Conservation (phyloP, 2,888 invertebrate genomes). For the Argyresthia goedartella region DNA sequence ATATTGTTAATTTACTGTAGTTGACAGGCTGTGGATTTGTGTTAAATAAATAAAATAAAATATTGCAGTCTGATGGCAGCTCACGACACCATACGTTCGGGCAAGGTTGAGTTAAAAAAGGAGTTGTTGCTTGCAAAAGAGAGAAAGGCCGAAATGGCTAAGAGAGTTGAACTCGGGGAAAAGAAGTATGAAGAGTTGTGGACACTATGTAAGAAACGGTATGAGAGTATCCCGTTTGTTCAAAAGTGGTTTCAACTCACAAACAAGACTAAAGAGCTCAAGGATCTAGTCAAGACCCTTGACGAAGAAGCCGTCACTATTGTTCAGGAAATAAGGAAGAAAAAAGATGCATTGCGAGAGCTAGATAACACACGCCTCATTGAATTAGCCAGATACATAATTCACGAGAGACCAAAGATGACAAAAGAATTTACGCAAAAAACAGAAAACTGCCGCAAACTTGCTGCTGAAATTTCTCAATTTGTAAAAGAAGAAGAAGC, state of each 20-base stretch:
- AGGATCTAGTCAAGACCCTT: slow-evolving; percentile 23
- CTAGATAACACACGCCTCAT: slow-evolving; percentile 30
- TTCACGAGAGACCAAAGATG: slow-evolving; percentile 28
- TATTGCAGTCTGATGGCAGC: slow-evolving; percentile 34
- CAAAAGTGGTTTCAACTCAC: slow-evolving; percentile 27
- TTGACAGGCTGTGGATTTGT: too few species aligned
- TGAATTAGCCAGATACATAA: slow-evolving; percentile 36
- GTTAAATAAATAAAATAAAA: too few species aligned
- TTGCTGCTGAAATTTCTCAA: slow-evolving; percentile 12
- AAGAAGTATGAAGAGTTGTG: slow-evolving; percentile 46
- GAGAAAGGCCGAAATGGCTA: slow-evolving; percentile 24
- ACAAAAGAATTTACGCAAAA: slow-evolving; percentile 25
- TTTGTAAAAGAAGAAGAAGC: slow-evolving; percentile 7
- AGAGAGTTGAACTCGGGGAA: slow-evolving; percentile 29
- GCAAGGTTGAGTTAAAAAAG: slow-evolving; percentile 42
- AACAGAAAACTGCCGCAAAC: slow-evolving; percentile 14
- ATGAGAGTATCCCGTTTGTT: slow-evolving; percentile 44
- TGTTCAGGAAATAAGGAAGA: slow-evolving; percentile 23
- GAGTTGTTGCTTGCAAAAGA: slow-evolving; percentile 35
- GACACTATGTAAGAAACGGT: slow-evolving; percentile 35
- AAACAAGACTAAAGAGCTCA: slow-evolving; percentile 21
- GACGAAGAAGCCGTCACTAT: slow-evolving; percentile 24
- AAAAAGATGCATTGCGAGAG: slow-evolving; percentile 19
- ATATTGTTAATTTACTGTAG: too few species aligned
- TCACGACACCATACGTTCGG: slow-evolving; percentile 32